These are phyloP conservation scores for Anguilla japonica DNA, from an alignment of 2,113 vertebrate genomes.

Conservation along the genomic window DNA sequence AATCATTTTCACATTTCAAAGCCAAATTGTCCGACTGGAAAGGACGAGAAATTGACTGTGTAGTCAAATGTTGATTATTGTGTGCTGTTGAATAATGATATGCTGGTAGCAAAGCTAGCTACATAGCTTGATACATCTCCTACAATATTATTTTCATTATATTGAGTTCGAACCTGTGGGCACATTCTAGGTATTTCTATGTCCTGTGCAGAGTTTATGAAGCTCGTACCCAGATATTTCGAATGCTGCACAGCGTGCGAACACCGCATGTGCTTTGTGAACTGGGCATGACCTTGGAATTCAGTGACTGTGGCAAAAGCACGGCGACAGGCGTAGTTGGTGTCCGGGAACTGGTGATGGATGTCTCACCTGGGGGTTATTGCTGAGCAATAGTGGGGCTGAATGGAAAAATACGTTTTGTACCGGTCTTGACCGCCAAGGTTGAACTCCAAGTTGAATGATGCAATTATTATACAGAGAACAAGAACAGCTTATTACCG, in stretches of 20 bases:
- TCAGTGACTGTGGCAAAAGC: constrained; percentile 9
- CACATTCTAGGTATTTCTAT: neutral
- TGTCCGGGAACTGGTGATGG: neutral
- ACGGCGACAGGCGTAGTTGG: neutral
- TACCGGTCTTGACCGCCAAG: neutral
- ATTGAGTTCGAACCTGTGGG: neutral
- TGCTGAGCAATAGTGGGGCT: neutral
- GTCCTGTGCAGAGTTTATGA: neutral
- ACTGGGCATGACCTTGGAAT: constrained; percentile 6
- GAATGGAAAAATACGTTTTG: constrained; percentile 4
- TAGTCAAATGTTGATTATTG: neutral
- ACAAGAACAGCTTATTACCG: neutral
- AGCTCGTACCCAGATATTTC: neutral
- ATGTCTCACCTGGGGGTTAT: neutral
- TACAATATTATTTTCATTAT: neutral
- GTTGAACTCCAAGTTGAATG: neutral
- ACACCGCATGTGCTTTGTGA: neutral
- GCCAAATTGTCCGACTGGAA: too few species aligned
- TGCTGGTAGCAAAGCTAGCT: neutral
- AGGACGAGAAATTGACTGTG: neutral
- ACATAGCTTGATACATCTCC: neutral
- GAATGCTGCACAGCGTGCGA: neutral
- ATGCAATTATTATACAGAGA: neutral
- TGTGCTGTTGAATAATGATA: neutral
- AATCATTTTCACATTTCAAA: neutral